Evolutionary conservation across 2,888 invertebrate species (phyloP).

Genomic region (Escarpia spicata): DNA sequence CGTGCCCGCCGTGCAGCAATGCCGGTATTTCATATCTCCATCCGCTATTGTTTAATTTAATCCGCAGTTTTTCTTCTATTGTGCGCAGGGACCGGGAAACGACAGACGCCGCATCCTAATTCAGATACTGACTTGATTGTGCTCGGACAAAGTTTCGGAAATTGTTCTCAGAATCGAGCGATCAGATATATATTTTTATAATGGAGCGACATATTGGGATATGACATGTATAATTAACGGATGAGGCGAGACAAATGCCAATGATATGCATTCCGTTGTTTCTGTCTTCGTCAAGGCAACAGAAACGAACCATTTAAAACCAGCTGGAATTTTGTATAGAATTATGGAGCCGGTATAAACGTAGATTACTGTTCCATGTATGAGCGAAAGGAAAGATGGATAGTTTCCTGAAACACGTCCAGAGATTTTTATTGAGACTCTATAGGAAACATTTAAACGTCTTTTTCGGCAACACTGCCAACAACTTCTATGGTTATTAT

Average conservation of each 20-base stretch:
- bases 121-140: not conserved
- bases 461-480: too few species aligned
- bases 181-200: not conserved
- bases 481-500: too few species aligned
- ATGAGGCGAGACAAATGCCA: not conserved
- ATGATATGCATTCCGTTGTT: not conserved
- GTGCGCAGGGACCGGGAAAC: not conserved
- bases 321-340: not conserved
- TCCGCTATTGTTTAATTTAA: not conserved
- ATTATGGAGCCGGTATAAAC: too few species aligned
- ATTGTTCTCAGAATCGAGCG: constrained; percentile 12
- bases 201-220: not conserved
- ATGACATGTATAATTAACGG: not conserved
- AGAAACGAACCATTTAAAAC: not conserved
- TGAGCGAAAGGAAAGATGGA: too few species aligned
- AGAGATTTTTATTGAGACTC: too few species aligned
- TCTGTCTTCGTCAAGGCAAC: not conserved
- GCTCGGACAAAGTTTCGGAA: not conserved
- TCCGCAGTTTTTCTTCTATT: not conserved
- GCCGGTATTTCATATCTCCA: not conserved
- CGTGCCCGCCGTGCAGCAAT: not conserved
- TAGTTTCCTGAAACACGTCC: too few species aligned
- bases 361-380: too few species aligned
- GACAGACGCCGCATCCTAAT: not conserved
- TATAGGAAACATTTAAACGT: too few species aligned